Base-by-base conservation (phyloP, 2,113 vertebrate genomes). In the Chaenogobius annularis region DNA sequence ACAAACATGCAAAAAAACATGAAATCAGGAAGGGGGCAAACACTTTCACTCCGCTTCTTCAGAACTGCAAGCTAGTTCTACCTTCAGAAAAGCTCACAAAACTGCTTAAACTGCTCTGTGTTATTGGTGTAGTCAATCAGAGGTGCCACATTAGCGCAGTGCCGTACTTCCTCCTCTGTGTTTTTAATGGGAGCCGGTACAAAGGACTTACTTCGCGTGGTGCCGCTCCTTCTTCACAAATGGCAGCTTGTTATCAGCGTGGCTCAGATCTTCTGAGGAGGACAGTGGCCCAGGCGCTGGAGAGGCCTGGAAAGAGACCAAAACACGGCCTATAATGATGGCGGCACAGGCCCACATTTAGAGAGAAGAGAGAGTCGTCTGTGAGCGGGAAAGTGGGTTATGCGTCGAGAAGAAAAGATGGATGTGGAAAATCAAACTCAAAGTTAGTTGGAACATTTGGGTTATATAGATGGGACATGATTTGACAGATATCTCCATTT, bases 251-350 rank as follows among this genome's bases (percentile, higher is more conserved):
- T 90, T 88, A 89, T 78, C 79, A 52, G 50, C 50, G 69, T 84
- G 62, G 78, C 82, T 88, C 83, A 83, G 85, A 90, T 87, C 85
- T 87, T 90, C 74, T 73, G 75, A 87, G 85, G 82, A 84, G 83
- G 83, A 83, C 83, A 78, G 74, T 69, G 72, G 81, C 67, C 54
- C 68, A 72, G 58, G 23, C 83, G 80, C 76, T 83, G 72, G 76
- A 79, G 73, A 72, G 79, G 73, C 78, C 76, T 81, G 77, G 79
- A 87, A 78, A 72, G 47, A 69, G 75, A n/a, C 0, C 3, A 71
- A 86, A 85, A 72, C 72, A 69, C 81, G 71, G 31, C 68, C 37
- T 72, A 66, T 86, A 81, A 87, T 84, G 81, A 88, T 87, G 69
- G 73, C 87, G 78, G 69, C 23, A 31, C n/a, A n/a, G n/a, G n/a